A percentile compares a stretch with the other conserved stretches of the same genome.
phyloP scores from a whole-genome alignment of 37 sponge, comb jelly and placozoan species.

The Chondrilla cf. caribensis region DNA sequence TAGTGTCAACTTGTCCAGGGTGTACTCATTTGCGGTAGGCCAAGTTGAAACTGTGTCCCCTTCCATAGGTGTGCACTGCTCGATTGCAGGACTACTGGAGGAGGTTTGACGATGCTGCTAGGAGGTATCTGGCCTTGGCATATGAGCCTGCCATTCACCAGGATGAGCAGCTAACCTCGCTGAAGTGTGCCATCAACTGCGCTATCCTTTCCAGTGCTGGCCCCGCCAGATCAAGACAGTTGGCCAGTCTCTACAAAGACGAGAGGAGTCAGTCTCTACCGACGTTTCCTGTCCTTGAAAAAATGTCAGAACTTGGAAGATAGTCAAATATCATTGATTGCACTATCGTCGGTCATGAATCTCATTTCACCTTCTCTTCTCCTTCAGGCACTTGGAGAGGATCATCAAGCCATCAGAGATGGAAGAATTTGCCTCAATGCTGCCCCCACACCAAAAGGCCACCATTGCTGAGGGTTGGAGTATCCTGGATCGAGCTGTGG shows the following conservation, averaged over 20 bases:
- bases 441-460: slow-evolving; percentile 85
- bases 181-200: slow-evolving; percentile 48
- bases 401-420: slow-evolving; percentile 78
- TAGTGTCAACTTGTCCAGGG: no score
- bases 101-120: slow-evolving; percentile 92
- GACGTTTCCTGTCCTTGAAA: slow-evolving; percentile 78
- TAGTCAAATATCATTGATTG: background rate
- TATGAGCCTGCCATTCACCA: slow-evolving; percentile 79
- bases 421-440: slow-evolving; percentile 74
- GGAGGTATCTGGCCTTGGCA: slow-evolving; percentile 86
- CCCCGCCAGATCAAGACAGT: slow-evolving; percentile 80
- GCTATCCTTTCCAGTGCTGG: slow-evolving; percentile 70
- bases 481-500: slow-evolving; percentile 90
- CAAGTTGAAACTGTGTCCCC: no score
- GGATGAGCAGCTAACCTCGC: slow-evolving; percentile 64
- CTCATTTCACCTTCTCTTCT: background rate
- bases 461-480: slow-evolving; percentile 75
- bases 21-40: no score
- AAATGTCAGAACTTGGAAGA: slow-evolving; percentile 66
- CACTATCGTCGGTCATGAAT: no score
- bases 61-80: slow-evolving; percentile 90
- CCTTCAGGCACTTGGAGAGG: slow-evolving; percentile 74
- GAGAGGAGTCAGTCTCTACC: slow-evolving; percentile 71
- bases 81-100: slow-evolving; percentile 87
- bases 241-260: slow-evolving; percentile 81